Evolutionary conservation across 1,140 invertebrate species (phyloP).

Genomic region (Drosophila eugracilis): DNA sequence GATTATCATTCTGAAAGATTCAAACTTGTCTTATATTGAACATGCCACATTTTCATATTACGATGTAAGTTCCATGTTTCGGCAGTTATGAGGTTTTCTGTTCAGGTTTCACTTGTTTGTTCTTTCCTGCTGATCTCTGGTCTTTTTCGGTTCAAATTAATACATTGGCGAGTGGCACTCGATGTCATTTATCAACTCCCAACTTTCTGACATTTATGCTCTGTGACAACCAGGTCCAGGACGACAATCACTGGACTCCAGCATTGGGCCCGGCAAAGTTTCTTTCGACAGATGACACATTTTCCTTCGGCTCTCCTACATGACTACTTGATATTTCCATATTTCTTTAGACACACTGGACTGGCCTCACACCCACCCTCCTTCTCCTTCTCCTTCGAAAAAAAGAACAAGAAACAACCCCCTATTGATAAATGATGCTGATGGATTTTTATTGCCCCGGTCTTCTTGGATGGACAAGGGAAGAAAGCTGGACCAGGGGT

Average conservation of each 20-base stretch:
- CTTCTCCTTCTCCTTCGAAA: no score
- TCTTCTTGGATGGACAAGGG: conserved; percentile 34
- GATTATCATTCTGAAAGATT: no score
- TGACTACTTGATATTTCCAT: conserved; percentile 73
- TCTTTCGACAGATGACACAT: conserved; percentile 54
- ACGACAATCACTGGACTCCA: conserved; percentile 32
- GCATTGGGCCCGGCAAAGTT: conserved; percentile 37
- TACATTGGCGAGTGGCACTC: conserved; percentile 33
- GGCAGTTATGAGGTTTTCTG: neutral
- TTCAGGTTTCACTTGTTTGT: neutral
- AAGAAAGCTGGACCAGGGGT: conserved; percentile 3
- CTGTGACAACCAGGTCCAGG: conserved; percentile 45
- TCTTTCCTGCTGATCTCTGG: neutral
- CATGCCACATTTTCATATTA: neutral
- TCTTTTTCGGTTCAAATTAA: conserved; percentile 40
- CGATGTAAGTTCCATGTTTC: neutral
- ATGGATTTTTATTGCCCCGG: conserved; percentile 76
- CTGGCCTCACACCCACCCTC: neutral
- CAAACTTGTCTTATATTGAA: no score
- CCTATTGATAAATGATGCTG: conserved; percentile 79
- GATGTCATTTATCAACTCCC: conserved; percentile 70
- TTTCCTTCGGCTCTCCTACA: conserved; percentile 49
- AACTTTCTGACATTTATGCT: conserved; percentile 79
- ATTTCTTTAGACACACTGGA: conserved; percentile 42
- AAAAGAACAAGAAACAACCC: neutral